These are phyloP conservation scores for Camponotus floridanus DNA, from an alignment of 1,140 invertebrate species.

Conservation along the genomic window DNA sequence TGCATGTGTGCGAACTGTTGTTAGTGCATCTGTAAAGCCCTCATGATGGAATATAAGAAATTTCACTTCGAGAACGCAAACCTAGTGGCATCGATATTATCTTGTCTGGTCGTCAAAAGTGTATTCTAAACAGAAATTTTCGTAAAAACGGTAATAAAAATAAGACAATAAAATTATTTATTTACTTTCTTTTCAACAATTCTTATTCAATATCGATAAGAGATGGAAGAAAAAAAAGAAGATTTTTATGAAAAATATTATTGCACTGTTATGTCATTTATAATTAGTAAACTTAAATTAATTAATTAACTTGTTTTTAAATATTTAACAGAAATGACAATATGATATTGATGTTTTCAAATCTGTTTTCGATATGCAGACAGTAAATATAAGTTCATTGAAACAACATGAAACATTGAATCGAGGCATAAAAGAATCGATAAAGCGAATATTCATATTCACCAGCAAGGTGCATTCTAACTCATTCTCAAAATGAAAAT, in stretches of 20 bases:
- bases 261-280: background rate
- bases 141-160: background rate
- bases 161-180: background rate
- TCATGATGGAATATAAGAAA: constrained; percentile 48
- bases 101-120: constrained; percentile 2
- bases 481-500: constrained; percentile 24
- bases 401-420: constrained; percentile 25
- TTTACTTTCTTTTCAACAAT: background rate
- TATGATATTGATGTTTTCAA: background rate
- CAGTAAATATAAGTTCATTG: background rate
- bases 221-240: background rate
- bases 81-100: background rate
- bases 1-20: constrained; percentile 68
- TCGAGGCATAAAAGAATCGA: constrained; percentile 22
- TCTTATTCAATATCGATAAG: background rate
- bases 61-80: constrained; percentile 34
- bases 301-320: background rate
- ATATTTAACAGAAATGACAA: constrained; percentile 25
- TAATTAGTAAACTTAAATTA: background rate
- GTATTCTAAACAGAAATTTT: background rate
- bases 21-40: constrained; percentile 79
- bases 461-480: background rate
- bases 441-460: background rate
- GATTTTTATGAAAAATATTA: constrained; percentile 16
- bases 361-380: background rate